These are phyloP conservation scores for Antheraea pernyi DNA, from an alignment of 1,140 invertebrate genomes.

Conservation along the genomic window DNA sequence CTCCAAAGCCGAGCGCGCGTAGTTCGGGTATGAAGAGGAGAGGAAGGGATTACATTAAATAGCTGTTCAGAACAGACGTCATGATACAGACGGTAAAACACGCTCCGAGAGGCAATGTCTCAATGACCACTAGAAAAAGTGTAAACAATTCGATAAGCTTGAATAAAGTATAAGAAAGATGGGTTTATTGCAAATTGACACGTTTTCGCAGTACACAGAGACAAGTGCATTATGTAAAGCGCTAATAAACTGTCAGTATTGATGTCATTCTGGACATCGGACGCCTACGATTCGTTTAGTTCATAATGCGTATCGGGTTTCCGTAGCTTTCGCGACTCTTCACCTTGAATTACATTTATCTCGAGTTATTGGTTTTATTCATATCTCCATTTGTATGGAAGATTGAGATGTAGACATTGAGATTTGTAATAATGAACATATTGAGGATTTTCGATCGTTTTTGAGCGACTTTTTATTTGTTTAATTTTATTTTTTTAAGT, in stretches of 20 bases:
- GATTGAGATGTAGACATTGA: neutral
- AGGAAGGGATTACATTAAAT: too few relatives aligned
- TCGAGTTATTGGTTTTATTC: neutral
- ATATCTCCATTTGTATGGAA: neutral
- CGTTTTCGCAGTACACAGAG: neutral
- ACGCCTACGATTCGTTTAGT: conserved; percentile 10
- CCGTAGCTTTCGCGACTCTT: conserved; percentile 4
- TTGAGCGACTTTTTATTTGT: too few relatives aligned
- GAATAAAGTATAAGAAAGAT: neutral
- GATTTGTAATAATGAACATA: too few relatives aligned
- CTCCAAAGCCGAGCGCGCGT: too few relatives aligned
- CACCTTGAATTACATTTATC: neutral
- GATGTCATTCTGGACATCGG: conserved; percentile 12
- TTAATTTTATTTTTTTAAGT: too few relatives aligned
- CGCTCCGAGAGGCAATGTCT: too few relatives aligned
- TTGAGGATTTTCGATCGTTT: too few relatives aligned
- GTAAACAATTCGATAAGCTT: too few relatives aligned
- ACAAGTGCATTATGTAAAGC: neutral
- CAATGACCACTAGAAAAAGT: too few relatives aligned
- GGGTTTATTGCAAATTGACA: neutral
- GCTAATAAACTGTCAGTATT: neutral
- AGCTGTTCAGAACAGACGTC: too few relatives aligned
- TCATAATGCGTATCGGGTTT: conserved; percentile 4
- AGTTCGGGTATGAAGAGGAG: too few relatives aligned
- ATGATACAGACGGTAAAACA: too few relatives aligned